Evolutionary conservation across 2,888 invertebrate genomes (phyloP), one percentile per base, ranked within the genome.

Genomic region (Drosophila algonquin): DNA sequence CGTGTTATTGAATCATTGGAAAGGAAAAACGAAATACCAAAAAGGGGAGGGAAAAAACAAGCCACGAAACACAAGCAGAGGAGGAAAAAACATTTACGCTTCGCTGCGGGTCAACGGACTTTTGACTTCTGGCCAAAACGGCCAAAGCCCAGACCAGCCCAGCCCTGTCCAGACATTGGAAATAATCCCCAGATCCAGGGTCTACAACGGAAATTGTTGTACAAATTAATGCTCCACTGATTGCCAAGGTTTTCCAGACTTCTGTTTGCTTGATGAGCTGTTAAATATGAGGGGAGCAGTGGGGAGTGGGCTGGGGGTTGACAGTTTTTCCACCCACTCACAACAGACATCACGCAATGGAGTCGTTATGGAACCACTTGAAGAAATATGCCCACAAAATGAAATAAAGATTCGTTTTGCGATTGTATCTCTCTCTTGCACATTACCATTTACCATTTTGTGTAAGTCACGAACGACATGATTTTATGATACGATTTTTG

Each of bases 121-220:
- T 84, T 71, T 78, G 76, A 84, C 75, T 87, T 80, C 76, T 84
- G 72, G 79, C n/a, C n/a, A n/a, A n/a, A n/a, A n/a, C n/a, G n/a
- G n/a, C n/a, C n/a, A n/a, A n/a, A n/a, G n/a, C n/a, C n/a, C n/a
- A n/a, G n/a, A n/a, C n/a, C n/a, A n/a, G n/a, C 83, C 21, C 21
- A 21, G 21, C 21, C 21, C 21, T 21, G 27, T 51, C 63, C 32
- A 63, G 45, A 35, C 69, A 16, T 18, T 35, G 7, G 14, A 12
- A 53, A 46, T 70, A 55, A 70, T 55, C 61, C 68, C 68, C 70
- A 52, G 58, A 32, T 60, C 46, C 51, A 35, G 68, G 67, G 50
- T 55, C 67, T 65, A 68, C 50, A 60, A 55, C 79, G 80, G 79
- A 85, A 82, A 80, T 77, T 80, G 82, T 75, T 82, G 73, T 74